These are phyloP conservation scores for Lithophane socia DNA, from an alignment of 2,888 invertebrate genomes.

Conservation along the genomic window DNA sequence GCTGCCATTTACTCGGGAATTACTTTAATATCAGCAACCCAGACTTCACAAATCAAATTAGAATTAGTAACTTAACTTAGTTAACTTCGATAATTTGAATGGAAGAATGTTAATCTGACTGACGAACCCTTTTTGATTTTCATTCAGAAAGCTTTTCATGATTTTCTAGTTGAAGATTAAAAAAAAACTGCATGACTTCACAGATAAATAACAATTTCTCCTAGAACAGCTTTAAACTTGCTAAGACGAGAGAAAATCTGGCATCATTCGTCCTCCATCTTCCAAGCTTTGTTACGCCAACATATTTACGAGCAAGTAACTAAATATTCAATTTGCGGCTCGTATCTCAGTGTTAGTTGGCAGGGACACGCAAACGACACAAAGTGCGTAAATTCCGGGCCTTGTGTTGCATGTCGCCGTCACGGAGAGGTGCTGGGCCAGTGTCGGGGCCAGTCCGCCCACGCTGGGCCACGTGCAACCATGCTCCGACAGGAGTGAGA, in stretches of 20 bases:
- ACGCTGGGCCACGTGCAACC: slow-evolving; percentile 80
- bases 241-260: slow-evolving; percentile 2
- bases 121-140: not conserved
- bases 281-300: slow-evolving; percentile 50
- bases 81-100: slow-evolving; percentile 14
- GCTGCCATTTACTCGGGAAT: slow-evolving; percentile 29
- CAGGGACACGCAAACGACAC: slow-evolving; percentile 62
- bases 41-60: slow-evolving; percentile 32
- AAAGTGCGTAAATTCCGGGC: slow-evolving; percentile 60
- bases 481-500: slow-evolving; percentile 68
- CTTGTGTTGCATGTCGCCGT: slow-evolving; percentile 58
- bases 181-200: not conserved
- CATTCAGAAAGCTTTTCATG: not conserved
- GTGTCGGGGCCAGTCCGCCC: slow-evolving; percentile 81
- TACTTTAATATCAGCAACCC: slow-evolving; percentile 26
- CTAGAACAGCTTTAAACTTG: not conserved
- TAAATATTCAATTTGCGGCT: slow-evolving; percentile 66
- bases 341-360: slow-evolving; percentile 65
- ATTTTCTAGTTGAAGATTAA: not conserved
- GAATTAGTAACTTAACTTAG: slow-evolving; percentile 23
- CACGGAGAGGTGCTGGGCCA: slow-evolving; percentile 47
- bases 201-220: slow-evolving; percentile 12
- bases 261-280: slow-evolving; percentile 16
- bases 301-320: slow-evolving; percentile 59
- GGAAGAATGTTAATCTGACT: not conserved